Evolutionary conservation across 2,113 vertebrate species (phyloP).

Genomic region (Serinus canaria): DNA sequence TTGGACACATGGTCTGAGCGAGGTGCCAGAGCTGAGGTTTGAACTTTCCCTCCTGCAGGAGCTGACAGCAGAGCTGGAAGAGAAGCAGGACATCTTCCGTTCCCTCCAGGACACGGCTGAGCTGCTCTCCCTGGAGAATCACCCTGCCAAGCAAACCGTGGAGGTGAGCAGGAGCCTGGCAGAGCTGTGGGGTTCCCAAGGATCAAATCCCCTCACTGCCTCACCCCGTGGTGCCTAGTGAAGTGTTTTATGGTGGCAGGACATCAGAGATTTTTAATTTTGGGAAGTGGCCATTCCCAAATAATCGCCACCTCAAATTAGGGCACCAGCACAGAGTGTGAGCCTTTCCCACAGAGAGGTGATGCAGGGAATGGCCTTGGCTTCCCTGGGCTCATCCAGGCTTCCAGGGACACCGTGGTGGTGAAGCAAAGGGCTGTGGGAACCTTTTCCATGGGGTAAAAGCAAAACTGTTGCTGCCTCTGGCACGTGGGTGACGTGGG

Average conservation of each 20-base stretch:
- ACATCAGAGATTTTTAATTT: not conserved
- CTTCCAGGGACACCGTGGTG: not conserved
- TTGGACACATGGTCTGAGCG: rapidly evolving
- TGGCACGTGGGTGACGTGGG: rapidly evolving
- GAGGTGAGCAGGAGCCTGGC: slow-evolving; percentile 75
- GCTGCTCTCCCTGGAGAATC: slow-evolving; percentile 88
- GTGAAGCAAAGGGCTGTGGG: not conserved
- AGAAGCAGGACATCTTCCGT: slow-evolving; percentile 88
- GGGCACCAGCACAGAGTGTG: rapidly evolving
- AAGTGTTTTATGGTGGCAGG: not conserved
- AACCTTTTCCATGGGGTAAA: not conserved
- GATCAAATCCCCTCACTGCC: not conserved
- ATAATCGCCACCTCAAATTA: not conserved
- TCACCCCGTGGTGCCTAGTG: not conserved
- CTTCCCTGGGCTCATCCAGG: not conserved
- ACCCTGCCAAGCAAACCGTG: slow-evolving; percentile 94
- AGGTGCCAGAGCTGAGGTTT: not conserved
- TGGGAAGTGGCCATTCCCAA: not conserved
- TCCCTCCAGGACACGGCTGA: slow-evolving; percentile 90
- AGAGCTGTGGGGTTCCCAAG: rapidly evolving
- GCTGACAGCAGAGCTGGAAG: slow-evolving; percentile 85
- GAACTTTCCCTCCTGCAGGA: slow-evolving; percentile 73
- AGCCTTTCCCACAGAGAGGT: not conserved
- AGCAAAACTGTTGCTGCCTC: not conserved
- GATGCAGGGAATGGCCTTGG: not conserved